These are phyloP conservation scores for Drosophila ezoana DNA, from an alignment of 2,888 invertebrate genomes.

Conservation along the genomic window DNA sequence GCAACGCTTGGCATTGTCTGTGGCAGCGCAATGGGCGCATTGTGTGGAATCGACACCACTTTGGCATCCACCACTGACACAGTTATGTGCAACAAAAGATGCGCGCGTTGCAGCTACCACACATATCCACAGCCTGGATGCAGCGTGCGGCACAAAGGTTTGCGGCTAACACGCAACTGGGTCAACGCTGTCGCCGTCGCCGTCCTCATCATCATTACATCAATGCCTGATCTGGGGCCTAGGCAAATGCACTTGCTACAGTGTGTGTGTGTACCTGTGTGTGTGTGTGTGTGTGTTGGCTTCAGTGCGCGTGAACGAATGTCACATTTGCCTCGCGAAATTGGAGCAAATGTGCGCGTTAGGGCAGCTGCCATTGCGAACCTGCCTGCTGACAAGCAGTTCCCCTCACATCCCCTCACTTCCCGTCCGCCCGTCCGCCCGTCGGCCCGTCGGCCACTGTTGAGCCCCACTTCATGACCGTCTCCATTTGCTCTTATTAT, in stretches of 20 bases:
- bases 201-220: constrained; percentile 60
- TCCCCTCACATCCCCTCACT: neutral
- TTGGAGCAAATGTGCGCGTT: constrained; percentile 74
- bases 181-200: constrained; percentile 42
- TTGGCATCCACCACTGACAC: constrained; percentile 53
- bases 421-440: neutral
- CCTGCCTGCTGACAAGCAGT: constrained; percentile 16
- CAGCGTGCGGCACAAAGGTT: constrained; percentile 51
- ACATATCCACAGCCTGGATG: constrained; percentile 44
- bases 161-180: constrained; percentile 65
- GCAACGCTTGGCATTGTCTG: constrained; percentile 53
- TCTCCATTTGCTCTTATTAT: constrained; percentile 68
- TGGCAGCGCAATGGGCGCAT: constrained; percentile 43
- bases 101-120: constrained; percentile 27
- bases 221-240: constrained; percentile 34
- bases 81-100: constrained; percentile 60
- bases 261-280: neutral
- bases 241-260: constrained; percentile 38
- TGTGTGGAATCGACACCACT: constrained; percentile 48
- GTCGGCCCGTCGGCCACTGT: neutral
- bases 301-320: constrained; percentile 48
- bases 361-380: constrained; percentile 48
- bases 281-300: constrained; percentile 11
- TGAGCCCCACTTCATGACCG: constrained; percentile 36
- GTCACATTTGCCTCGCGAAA: constrained; percentile 75